These are phyloP conservation scores for Onchidella celtica DNA, from an alignment of 2,888 invertebrate species.

Conservation along the genomic window DNA sequence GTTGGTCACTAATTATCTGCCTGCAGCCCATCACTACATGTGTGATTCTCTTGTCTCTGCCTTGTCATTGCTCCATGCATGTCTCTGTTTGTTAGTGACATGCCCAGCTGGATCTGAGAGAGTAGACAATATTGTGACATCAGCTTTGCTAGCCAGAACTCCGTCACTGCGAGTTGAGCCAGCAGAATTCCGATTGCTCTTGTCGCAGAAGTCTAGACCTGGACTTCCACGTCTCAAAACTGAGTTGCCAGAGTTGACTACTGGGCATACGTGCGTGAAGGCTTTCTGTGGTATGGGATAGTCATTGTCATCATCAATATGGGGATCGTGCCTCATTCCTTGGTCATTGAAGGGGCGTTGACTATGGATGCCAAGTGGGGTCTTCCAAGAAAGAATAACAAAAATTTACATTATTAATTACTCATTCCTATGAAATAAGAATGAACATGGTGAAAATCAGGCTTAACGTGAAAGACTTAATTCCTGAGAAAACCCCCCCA, in stretches of 20 bases:
- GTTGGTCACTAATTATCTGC: too few relatives aligned
- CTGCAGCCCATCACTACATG: too few relatives aligned
- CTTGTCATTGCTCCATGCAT: not conserved
- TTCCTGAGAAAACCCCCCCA: too few relatives aligned
- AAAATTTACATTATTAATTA: not conserved
- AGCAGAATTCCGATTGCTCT: not conserved
- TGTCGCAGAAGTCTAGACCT: slow-evolving; percentile 3
- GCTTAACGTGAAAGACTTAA: too few relatives aligned
- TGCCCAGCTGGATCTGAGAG: not conserved
- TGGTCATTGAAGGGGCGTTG: not conserved
- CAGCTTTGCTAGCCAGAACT: not conserved
- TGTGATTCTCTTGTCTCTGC: too few relatives aligned
- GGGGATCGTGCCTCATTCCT: not conserved
- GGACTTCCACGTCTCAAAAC: not conserved
- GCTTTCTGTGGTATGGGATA: not conserved
- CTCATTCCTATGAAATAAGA: not conserved
- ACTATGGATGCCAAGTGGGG: not conserved
- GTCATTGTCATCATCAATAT: not conserved
- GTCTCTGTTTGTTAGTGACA: not conserved
- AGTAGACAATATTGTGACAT: not conserved
- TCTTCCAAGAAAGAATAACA: slow-evolving; percentile 6
- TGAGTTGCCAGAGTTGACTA: not conserved
- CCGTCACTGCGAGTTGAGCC: not conserved
- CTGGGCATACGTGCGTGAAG: not conserved
- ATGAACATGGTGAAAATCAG: not conserved